phyloP scores from a whole-genome alignment of 2,797 vertebrate species.

The Oreortyx pictus region DNA sequence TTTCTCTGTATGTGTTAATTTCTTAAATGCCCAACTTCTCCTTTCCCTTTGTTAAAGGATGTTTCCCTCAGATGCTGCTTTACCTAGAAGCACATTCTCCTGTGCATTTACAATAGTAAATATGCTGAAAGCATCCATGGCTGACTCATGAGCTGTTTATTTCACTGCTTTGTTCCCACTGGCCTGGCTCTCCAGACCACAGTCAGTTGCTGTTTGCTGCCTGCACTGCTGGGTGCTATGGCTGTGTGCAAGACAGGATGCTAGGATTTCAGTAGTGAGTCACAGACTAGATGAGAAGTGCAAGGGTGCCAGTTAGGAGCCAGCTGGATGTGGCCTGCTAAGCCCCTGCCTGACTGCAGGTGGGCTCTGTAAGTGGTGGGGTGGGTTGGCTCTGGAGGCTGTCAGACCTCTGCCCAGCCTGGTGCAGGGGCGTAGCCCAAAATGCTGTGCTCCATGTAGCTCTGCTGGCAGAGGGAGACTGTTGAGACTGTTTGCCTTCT shows the following conservation, averaged over 20 bases:
- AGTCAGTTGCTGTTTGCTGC: not conserved
- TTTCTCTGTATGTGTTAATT: not conserved
- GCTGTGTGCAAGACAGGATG: not conserved
- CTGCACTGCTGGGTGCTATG: not conserved
- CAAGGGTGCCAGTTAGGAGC: not conserved
- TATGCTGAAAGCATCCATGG: not conserved
- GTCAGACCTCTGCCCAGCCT: not conserved
- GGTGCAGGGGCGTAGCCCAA: not conserved
- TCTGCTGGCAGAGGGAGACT: not conserved
- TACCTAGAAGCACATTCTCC: not conserved
- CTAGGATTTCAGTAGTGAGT: not conserved
- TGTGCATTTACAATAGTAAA: not conserved
- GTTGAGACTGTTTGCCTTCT: not conserved
- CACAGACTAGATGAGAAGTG: not conserved
- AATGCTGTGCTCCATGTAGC: accelerated
- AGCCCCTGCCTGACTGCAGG: not conserved
- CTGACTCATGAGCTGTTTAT: not conserved
- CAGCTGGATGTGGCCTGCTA: not conserved
- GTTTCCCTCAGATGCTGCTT: not conserved
- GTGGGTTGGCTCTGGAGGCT: not conserved
- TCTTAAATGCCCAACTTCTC: not conserved
- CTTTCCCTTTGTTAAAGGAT: not conserved
- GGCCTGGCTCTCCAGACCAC: not conserved
- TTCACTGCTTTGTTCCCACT: not conserved
- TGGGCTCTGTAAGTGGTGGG: not conserved